Conservation (phyloP, 2,888 invertebrate genomes). For the Nemoura dubitans region DNA sequence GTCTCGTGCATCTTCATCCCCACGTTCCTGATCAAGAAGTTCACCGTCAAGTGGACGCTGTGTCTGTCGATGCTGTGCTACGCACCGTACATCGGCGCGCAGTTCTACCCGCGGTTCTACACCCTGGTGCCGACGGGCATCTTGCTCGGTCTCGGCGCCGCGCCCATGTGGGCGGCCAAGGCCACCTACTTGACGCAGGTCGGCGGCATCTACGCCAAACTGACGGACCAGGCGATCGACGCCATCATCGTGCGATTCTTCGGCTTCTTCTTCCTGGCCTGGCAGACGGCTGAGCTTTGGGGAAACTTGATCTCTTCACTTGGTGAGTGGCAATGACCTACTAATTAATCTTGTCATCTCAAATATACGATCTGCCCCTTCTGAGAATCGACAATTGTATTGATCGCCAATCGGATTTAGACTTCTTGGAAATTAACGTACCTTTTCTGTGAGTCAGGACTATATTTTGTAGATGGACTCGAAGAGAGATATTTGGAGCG, state of each 20-base stretch:
- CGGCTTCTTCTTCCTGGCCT: conserved; percentile 98
- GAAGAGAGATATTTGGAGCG: neutral
- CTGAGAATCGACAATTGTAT: too few species aligned
- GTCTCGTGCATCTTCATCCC: conserved; percentile 96
- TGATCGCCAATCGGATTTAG: neutral
- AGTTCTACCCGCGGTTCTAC: conserved; percentile 87
- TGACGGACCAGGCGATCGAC: conserved; percentile 86
- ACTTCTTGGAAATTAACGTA: neutral
- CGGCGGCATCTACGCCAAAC: conserved; percentile 88
- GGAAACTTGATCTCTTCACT: conserved; percentile 95
- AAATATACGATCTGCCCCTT: too few species aligned
- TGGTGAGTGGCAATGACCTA: too few species aligned
- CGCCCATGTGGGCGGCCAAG: conserved; percentile 99
- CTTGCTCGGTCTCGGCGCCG: conserved; percentile 93
- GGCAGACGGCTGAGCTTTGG: conserved; percentile 96
- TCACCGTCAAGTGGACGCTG: conserved; percentile 97
- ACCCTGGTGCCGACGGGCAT: conserved; percentile 94
- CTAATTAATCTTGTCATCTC: too few species aligned
- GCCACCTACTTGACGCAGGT: conserved; percentile 96
- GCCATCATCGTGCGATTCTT: conserved; percentile 96
- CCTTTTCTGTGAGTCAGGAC: neutral
- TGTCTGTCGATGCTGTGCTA: conserved; percentile 93
- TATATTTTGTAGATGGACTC: neutral
- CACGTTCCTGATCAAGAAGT: conserved; percentile 88
- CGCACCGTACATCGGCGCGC: conserved; percentile 92